Percentiles rank a stretch among this genome's conserved stretches.
These are phyloP conservation scores for Sebastes diaconus DNA, from an alignment of 2,797 vertebrate species.

Conservation along the genomic window DNA sequence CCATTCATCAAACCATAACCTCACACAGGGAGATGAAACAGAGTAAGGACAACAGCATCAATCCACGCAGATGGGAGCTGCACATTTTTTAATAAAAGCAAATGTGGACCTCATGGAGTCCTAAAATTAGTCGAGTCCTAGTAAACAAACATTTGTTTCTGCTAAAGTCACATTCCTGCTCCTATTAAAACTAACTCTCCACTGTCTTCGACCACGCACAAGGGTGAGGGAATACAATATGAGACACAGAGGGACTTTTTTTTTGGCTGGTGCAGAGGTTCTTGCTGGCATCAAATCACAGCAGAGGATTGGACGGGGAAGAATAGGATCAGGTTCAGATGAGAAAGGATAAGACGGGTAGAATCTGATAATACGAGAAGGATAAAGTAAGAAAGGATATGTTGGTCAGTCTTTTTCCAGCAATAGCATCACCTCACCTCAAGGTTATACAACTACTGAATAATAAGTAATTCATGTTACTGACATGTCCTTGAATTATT, in stretches of 20 bases:
- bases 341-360: background rate
- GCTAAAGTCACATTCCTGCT: constrained; percentile 64
- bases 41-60: constrained; percentile 25
- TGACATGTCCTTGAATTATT: background rate
- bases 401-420: background rate
- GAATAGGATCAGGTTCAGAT: constrained; percentile 27
- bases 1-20: constrained; percentile 34
- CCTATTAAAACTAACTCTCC: constrained; percentile 31
- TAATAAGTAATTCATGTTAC: background rate
- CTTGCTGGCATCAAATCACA: constrained; percentile 54
- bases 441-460: background rate
- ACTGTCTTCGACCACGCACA: constrained; percentile 14
- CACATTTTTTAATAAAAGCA: constrained; percentile 53
- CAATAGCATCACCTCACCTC: background rate
- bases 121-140: constrained; percentile 50
- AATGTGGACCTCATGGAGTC: constrained; percentile 52
- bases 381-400: background rate
- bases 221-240: constrained; percentile 26
- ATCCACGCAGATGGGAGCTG: constrained; percentile 50
- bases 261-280: constrained; percentile 16
- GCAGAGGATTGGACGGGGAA: constrained; percentile 14
- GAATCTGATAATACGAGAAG: constrained; percentile 2
- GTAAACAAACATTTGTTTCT: constrained; percentile 74
- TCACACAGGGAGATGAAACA: constrained; percentile 52
- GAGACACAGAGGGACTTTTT: constrained; percentile 28